Evolutionary conservation across 1,140 invertebrate species (phyloP).

Genomic region (Zelostemma sp.): DNA sequence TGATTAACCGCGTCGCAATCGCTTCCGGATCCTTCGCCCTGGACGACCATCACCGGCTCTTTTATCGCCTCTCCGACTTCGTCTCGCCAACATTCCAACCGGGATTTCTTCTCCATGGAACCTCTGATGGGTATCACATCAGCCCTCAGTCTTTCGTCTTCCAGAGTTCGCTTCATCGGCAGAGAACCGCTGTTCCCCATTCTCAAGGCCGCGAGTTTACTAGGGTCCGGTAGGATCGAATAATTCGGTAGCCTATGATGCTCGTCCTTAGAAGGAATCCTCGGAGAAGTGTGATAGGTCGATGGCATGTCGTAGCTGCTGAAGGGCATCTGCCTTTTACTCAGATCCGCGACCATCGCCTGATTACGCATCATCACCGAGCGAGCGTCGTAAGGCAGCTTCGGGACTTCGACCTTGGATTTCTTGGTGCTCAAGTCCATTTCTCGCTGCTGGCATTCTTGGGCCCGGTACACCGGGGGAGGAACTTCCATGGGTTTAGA

Average conservation of each 20-base stretch:
- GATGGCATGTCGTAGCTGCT: slow-evolving; percentile 55
- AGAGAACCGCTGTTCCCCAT: slow-evolving; percentile 53
- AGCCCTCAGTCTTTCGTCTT: slow-evolving; percentile 60
- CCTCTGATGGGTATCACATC: slow-evolving; percentile 59
- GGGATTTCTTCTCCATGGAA: slow-evolving; percentile 52
- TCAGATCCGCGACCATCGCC: slow-evolving; percentile 63
- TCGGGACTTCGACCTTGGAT: slow-evolving; percentile 45
- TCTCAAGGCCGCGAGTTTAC: slow-evolving; percentile 59
- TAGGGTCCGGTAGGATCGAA: slow-evolving; percentile 64
- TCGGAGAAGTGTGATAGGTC: slow-evolving; percentile 51
- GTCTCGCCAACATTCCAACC: slow-evolving; percentile 50
- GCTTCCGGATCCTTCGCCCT: slow-evolving; percentile 80
- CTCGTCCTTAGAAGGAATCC: slow-evolving; percentile 55
- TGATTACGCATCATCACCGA: slow-evolving; percentile 63
- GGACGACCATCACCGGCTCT: slow-evolving; percentile 80
- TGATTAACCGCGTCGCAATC: slow-evolving; percentile 76
- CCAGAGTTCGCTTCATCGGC: slow-evolving; percentile 58
- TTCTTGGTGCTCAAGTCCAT: slow-evolving; percentile 67
- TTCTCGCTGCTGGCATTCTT: slow-evolving; percentile 63
- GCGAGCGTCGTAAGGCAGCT: slow-evolving; percentile 56
- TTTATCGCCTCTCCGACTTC: slow-evolving; percentile 78
- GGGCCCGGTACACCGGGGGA: slow-evolving; percentile 48
- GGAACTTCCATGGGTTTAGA: slow-evolving; percentile 48
- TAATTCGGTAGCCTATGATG: slow-evolving; percentile 65
- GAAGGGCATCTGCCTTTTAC: slow-evolving; percentile 62